phyloP scores from a whole-genome alignment of 1,140 invertebrate species.

The Drosophila nannoptera region DNA sequence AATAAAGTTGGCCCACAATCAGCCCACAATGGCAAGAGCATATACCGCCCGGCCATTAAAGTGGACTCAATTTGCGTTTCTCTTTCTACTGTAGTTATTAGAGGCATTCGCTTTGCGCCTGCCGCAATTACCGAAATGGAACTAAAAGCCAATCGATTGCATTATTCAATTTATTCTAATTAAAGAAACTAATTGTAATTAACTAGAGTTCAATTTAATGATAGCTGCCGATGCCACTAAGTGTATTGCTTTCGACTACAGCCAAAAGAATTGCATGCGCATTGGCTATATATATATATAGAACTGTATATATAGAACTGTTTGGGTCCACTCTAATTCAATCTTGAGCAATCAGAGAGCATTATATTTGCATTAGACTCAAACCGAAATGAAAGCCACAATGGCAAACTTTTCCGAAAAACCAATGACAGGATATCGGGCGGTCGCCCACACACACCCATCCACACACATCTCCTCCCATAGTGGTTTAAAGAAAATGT shows the following conservation, averaged over 20 bases:
- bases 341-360: slow-evolving; percentile 39
- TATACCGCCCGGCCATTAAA: slow-evolving; percentile 32
- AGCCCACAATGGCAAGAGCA: slow-evolving; percentile 42
- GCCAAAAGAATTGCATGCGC: slow-evolving; percentile 20
- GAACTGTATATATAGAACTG: slow-evolving; percentile 8
- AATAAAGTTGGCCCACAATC: slow-evolving; percentile 56
- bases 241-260: slow-evolving; percentile 10
- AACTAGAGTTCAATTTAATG: slow-evolving; percentile 14
- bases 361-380: slow-evolving; percentile 60
- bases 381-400: slow-evolving; percentile 33
- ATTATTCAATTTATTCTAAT: slow-evolving; percentile 21
- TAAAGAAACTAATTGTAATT: slow-evolving; percentile 11
- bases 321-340: slow-evolving; percentile 4
- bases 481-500: slow-evolving; percentile 25
- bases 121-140: slow-evolving; percentile 30
- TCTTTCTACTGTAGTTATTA: slow-evolving; percentile 42
- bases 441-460: slow-evolving; percentile 35
- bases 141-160: slow-evolving; percentile 42
- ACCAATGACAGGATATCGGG: slow-evolving; percentile 40
- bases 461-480: not conserved
- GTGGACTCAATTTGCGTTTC: slow-evolving; percentile 20
- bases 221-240: slow-evolving; percentile 11
- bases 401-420: slow-evolving; percentile 36
- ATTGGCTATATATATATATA: not conserved
- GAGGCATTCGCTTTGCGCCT: slow-evolving; percentile 5